These are phyloP conservation scores for Thysanoteuthis rhombus DNA, from an alignment of 2,888 invertebrate species.

Conservation along the genomic window DNA sequence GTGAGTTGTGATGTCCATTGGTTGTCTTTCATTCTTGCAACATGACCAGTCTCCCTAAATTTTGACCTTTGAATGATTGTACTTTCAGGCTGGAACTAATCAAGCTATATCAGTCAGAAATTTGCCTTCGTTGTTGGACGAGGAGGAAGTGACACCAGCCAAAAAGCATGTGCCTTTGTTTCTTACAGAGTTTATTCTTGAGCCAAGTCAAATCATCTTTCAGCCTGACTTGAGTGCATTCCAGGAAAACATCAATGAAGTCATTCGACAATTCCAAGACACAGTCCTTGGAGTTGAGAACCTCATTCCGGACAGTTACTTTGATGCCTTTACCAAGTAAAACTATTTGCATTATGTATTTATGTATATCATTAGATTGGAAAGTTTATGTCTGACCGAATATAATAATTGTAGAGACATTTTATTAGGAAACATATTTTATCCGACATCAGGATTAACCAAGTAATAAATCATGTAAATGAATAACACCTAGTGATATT, in stretches of 20 bases:
- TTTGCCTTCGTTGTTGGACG: conserved; percentile 23
- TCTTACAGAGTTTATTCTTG: conserved; percentile 66
- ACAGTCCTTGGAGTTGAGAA: conserved; percentile 77
- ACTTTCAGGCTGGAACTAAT: neutral
- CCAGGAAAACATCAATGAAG: conserved; percentile 73
- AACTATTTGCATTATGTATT: conserved; percentile 37
- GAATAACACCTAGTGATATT: no score
- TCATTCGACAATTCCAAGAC: conserved; percentile 72
- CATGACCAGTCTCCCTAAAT: no score
- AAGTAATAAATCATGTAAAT: no score
- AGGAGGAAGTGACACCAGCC: conserved; percentile 57
- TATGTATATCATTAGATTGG: no score
- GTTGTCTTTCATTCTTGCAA: no score
- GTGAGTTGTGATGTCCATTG: no score
- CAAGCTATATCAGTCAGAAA: neutral
- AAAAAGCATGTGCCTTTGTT: conserved; percentile 63
- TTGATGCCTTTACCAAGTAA: conserved; percentile 80
- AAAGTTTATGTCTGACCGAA: no score
- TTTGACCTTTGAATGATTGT: neutral
- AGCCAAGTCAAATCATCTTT: conserved; percentile 63
- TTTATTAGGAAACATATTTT: no score
- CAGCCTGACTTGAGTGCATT: conserved; percentile 76
- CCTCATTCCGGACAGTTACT: conserved; percentile 77
- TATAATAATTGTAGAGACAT: no score
- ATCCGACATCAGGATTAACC: no score